Conservation (phyloP, 2,888 invertebrate species). For the Mythimna vitellina region DNA sequence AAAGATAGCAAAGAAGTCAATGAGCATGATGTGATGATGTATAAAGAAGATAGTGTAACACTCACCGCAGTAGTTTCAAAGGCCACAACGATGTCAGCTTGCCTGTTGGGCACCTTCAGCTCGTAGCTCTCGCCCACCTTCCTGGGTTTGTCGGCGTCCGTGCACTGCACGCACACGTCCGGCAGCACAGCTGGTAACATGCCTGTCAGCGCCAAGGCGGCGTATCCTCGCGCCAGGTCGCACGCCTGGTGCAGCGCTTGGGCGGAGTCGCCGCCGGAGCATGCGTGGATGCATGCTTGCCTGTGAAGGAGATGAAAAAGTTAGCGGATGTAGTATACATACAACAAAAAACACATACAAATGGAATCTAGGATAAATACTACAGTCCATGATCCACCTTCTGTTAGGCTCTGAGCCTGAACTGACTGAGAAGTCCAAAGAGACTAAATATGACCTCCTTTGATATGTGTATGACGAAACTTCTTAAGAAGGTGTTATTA, state of each 20-base stretch:
- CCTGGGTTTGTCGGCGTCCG: slow-evolving; percentile 81
- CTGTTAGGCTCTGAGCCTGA: too few relatives aligned
- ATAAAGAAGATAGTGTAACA: background rate
- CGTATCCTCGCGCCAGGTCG: slow-evolving; percentile 93
- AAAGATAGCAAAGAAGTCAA: background rate
- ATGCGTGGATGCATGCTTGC: slow-evolving; percentile 94
- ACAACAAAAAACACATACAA: too few relatives aligned
- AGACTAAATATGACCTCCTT: too few relatives aligned
- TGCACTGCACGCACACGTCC: slow-evolving; percentile 91
- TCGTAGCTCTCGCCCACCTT: slow-evolving; percentile 92
- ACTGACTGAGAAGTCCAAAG: too few relatives aligned
- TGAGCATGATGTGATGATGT: too few relatives aligned
- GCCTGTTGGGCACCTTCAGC: slow-evolving; percentile 92
- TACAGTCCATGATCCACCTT: too few relatives aligned
- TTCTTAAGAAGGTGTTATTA: too few relatives aligned
- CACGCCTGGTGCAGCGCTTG: slow-evolving; percentile 91
- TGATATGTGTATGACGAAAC: too few relatives aligned
- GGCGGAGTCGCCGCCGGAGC: slow-evolving; percentile 73
- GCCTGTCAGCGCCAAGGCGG: slow-evolving; percentile 90
- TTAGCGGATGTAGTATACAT: background rate
- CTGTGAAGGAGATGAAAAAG: slow-evolving; percentile 76
- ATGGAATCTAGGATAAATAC: too few relatives aligned
- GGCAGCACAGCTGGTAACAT: slow-evolving; percentile 92
- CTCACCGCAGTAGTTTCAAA: slow-evolving; percentile 90
- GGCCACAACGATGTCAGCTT: slow-evolving; percentile 95